phyloP scores from a whole-genome alignment of 2,113 vertebrate species.

The Apteryx mantelli region DNA sequence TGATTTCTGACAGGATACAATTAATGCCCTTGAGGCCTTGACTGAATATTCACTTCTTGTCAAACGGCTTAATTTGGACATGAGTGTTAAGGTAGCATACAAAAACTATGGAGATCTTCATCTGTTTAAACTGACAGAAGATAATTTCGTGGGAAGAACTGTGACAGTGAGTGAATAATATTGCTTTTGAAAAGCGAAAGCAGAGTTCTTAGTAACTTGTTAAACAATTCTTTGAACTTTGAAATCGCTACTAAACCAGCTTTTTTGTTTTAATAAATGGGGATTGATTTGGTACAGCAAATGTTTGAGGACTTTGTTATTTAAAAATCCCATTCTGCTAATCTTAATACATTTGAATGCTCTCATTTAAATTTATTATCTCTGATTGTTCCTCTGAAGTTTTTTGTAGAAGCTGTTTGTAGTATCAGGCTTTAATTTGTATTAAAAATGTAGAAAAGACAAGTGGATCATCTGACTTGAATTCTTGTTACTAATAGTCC shows the following conservation, averaged over 20 bases:
- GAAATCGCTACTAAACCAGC: background rate
- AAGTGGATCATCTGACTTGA: background rate
- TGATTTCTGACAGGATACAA: conserved; percentile 82
- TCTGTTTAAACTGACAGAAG: conserved; percentile 75
- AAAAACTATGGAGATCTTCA: conserved; percentile 67
- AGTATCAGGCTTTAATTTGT: accelerated
- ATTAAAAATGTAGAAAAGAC: background rate
- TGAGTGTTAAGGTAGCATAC: conserved; percentile 83
- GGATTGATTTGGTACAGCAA: background rate
- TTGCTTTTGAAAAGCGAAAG: background rate
- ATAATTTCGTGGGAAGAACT: conserved; percentile 76
- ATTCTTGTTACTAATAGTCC: background rate
- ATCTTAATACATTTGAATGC: background rate
- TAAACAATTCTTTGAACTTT: background rate
- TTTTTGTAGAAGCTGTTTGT: background rate
- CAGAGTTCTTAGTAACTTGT: background rate
- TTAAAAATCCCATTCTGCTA: background rate
- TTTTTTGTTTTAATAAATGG: background rate
- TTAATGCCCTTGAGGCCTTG: conserved; percentile 87
- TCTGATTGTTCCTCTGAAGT: background rate
- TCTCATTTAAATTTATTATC: background rate
- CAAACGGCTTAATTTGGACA: conserved; percentile 75
- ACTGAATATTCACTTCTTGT: conserved; percentile 82
- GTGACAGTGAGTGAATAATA: conserved; percentile 74
- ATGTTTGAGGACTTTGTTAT: background rate